These are phyloP conservation scores for Athalia rosae DNA, from an alignment of 2,888 invertebrate genomes.

Conservation along the genomic window DNA sequence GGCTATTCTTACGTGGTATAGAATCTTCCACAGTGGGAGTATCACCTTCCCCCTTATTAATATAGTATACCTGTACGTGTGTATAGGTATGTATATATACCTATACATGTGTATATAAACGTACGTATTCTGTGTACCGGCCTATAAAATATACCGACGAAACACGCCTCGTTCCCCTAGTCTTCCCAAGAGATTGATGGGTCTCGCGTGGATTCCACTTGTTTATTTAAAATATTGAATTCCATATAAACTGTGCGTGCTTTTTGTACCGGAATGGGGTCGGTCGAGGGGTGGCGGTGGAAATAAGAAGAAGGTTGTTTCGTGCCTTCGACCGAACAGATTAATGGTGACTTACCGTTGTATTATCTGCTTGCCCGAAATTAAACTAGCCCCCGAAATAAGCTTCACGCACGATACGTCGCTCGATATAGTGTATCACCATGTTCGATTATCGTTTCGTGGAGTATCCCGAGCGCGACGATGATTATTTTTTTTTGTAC, in stretches of 20 bases:
- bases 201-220: constrained; percentile 51
- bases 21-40: too few relatives aligned
- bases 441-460: too few relatives aligned
- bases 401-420: too few relatives aligned
- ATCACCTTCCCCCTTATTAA: too few relatives aligned
- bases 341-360: constrained; percentile 52
- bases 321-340: constrained; percentile 62
- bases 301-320: constrained; percentile 51
- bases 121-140: constrained; percentile 1
- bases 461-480: too few relatives aligned
- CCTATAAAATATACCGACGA: constrained; percentile 26
- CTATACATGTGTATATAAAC: constrained; percentile 5
- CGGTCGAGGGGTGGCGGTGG: constrained; percentile 7
- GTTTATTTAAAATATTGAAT: constrained; percentile 60
- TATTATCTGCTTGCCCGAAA: too few relatives aligned
- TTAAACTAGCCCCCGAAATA: too few relatives aligned
- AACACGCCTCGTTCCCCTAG: constrained; percentile 4
- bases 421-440: too few relatives aligned
- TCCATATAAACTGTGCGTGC: constrained; percentile 55
- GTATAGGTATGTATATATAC: background rate
- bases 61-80: too few relatives aligned
- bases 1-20: too few relatives aligned
- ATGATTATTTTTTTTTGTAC: too few relatives aligned
- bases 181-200: constrained; percentile 53
- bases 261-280: constrained; percentile 46